phyloP scores from a whole-genome alignment of 2,113 vertebrate genomes.

The Crotalus tigris region DNA sequence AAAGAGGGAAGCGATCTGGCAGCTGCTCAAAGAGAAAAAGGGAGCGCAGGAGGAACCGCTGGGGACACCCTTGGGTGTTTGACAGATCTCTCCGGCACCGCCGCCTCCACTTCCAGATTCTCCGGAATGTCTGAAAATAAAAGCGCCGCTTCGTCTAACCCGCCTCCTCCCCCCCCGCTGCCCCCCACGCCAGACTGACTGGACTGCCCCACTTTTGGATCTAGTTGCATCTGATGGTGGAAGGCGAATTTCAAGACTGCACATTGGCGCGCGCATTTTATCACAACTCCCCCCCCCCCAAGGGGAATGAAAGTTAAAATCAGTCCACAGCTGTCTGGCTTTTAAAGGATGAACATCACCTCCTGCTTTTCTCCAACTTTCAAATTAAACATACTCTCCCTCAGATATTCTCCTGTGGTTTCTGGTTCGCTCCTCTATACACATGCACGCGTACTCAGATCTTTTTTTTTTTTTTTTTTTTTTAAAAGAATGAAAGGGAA shows the following conservation, averaged over 20 bases:
- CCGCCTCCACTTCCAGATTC: neutral
- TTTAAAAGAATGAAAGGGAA: neutral
- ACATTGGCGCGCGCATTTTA: neutral
- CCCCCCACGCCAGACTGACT: neutral
- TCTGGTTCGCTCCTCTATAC: neutral
- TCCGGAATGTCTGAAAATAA: slow-evolving; percentile 16
- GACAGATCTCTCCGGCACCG: neutral
- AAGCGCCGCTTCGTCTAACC: neutral
- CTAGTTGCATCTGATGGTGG: neutral
- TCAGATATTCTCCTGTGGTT: neutral
- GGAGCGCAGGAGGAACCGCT: neutral
- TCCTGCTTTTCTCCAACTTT: neutral
- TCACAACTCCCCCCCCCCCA: neutral
- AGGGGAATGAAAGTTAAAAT: neutral
- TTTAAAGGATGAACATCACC: neutral
- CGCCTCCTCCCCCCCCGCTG: neutral
- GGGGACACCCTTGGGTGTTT: slow-evolving; percentile 3
- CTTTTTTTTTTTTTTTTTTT: too few relatives aligned
- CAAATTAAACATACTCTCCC: neutral
- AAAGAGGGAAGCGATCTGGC: neutral
- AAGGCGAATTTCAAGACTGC: neutral
- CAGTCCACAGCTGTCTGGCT: neutral
- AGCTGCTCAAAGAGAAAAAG: neutral
- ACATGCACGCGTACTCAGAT: neutral
- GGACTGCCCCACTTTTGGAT: neutral